A percentile compares a stretch with the other conserved stretches of the same genome.
phyloP scores from a whole-genome alignment of 2,888 invertebrate genomes.

The Omphaloscelis lunosa region DNA sequence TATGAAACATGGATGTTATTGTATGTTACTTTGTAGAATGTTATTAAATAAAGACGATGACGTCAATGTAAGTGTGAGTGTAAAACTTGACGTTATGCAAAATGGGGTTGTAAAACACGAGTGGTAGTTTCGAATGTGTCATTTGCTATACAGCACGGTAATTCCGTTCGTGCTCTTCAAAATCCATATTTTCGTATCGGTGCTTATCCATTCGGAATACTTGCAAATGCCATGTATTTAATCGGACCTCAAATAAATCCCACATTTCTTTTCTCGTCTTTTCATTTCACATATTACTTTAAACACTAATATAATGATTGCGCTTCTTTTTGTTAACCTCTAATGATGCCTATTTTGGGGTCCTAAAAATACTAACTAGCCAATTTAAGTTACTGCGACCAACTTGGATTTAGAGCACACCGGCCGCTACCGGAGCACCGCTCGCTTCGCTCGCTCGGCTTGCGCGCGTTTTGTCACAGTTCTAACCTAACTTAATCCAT shows the following conservation, averaged over 20 bases:
- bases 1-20: neutral
- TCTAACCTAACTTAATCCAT: too few species aligned
- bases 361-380: neutral
- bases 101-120: constrained; percentile 13
- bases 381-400: neutral
- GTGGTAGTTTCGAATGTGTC: neutral
- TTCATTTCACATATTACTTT: too few species aligned
- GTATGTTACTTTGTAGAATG: neutral
- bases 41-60: constrained; percentile 5
- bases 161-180: neutral
- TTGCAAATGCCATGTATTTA: neutral
- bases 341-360: neutral
- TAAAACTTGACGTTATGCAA: constrained; percentile 12
- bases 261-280: too few species aligned
- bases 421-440: neutral
- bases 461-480: too few species aligned
- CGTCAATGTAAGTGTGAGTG: constrained; percentile 8
- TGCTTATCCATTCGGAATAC: neutral
- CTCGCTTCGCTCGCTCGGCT: neutral
- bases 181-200: neutral
- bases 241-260: neutral
- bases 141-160: neutral
- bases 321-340: neutral
- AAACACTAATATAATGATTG: neutral
- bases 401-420: neutral